These are phyloP conservation scores for Athalia cordata DNA, from an alignment of 2,888 invertebrate species.

Conservation along the genomic window DNA sequence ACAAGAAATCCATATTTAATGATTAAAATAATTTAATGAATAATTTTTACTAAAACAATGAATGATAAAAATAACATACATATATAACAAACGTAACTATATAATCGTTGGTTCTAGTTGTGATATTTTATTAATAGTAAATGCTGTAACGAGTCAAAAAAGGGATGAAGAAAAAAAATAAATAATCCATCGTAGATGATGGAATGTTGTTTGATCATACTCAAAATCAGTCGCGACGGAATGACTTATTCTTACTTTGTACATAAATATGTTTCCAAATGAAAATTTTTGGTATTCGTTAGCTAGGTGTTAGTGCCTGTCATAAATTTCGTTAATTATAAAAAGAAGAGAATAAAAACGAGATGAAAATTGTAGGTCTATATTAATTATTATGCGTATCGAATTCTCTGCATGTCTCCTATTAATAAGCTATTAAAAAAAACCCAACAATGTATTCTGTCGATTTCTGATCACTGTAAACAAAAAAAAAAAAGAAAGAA, in stretches of 20 bases:
- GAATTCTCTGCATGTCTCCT: neutral
- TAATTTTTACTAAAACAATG: slow-evolving; percentile 48
- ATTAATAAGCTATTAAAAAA: no score
- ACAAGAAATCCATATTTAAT: neutral
- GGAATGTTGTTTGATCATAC: slow-evolving; percentile 37
- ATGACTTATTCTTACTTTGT: slow-evolving; percentile 43
- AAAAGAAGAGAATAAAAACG: neutral
- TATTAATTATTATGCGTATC: slow-evolving; percentile 11
- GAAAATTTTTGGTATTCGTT: slow-evolving; percentile 57
- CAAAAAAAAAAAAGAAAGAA: no score
- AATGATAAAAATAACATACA: slow-evolving; percentile 28
- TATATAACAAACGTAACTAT: slow-evolving; percentile 58
- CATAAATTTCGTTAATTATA: slow-evolving; percentile 5
- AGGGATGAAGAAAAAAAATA: neutral
- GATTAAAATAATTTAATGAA: slow-evolving; percentile 40
- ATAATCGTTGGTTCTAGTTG: slow-evolving; percentile 70
- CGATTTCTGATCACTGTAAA: no score
- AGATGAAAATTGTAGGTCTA: neutral
- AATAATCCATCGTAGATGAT: neutral
- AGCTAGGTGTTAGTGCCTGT: slow-evolving; percentile 68
- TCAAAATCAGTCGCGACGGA: neutral
- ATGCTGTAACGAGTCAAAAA: slow-evolving; percentile 41
- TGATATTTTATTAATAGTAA: slow-evolving; percentile 70
- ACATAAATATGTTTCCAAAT: slow-evolving; percentile 46
- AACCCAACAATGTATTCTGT: no score